Base-by-base conservation (phyloP, 2,888 invertebrate genomes). In the Dysmachus trigonus region DNA sequence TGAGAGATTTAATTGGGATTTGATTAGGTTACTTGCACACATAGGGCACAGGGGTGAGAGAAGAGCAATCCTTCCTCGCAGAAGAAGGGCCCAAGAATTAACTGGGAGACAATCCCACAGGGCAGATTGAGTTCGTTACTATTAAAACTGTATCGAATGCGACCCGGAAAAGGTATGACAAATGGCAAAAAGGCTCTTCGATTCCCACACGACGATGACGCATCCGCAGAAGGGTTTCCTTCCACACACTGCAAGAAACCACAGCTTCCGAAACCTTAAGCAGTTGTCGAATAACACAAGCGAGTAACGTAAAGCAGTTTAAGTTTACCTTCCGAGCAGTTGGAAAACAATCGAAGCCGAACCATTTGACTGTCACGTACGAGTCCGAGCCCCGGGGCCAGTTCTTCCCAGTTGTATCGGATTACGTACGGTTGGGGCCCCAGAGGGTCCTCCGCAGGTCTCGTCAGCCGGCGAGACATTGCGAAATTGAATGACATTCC, bases 381-480 rank as follows among this genome's bases (percentile, higher is more conserved):
- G 35, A 72, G 62, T 82, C 72, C 71, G 15, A 72, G 79, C 74
- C 82, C 71, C 81, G 79, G 71, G 86, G 87, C 86, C 81, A 87
- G 81, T 87, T 88, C 89, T 89, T 89, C 89, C 89, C 89, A 89
- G 89, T 89, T 89, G 88, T 89, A 89, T 89, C 88, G 88, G 88
- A 88, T 89, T 89, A 88, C 89, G 88, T n/a, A n/a, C n/a, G n/a
- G n/a, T 13, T 89, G 89, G 88, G 87, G 88, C 88, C 62, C 53
- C 71, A n/a, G n/a, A n/a, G n/a, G 35, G 82, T 51, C 51, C 47
- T 79, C 30, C 62, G 62, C 27, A 41, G 27, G 27, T 41, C 35
- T 79, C 47, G 77, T 51, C 79, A 51, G 38, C 47, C 47, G 79
- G 1, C 47, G 79, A n/a, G 79, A 79, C 82, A 8, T 35, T 82